Evolutionary conservation across 1,140 invertebrate genomes (phyloP).

Genomic region (Gryon sp.): DNA sequence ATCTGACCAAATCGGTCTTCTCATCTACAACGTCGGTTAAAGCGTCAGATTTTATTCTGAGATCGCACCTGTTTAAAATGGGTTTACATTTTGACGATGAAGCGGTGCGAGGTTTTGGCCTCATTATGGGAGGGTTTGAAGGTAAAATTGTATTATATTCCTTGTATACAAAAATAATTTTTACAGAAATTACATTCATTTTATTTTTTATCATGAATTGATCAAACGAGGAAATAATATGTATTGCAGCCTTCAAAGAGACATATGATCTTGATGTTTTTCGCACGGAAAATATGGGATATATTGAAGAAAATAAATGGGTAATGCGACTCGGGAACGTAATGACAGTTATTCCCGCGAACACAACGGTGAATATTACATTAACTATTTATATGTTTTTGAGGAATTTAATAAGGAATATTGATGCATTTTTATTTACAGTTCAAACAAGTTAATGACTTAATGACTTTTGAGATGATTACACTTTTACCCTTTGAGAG

Average conservation of each 20-base stretch:
- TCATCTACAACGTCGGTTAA: slow-evolving; percentile 72
- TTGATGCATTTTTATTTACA: slow-evolving; percentile 42
- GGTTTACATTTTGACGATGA: slow-evolving; percentile 83
- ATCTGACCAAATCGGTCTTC: slow-evolving; percentile 73
- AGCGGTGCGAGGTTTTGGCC: slow-evolving; percentile 83
- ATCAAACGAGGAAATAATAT: slow-evolving; percentile 1
- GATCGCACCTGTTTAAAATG: slow-evolving; percentile 79
- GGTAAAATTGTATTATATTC: too few species aligned
- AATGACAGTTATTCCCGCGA: slow-evolving; percentile 78
- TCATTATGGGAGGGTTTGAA: slow-evolving; percentile 84
- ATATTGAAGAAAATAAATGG: slow-evolving; percentile 82
- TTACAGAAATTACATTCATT: slow-evolving; percentile 75
- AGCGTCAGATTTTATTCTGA: slow-evolving; percentile 74
- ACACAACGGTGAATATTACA: slow-evolving; percentile 57
- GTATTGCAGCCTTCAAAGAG: slow-evolving; percentile 69
- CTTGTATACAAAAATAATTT: too few species aligned
- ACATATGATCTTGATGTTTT: slow-evolving; percentile 71
- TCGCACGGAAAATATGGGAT: slow-evolving; percentile 76
- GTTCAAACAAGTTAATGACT: slow-evolving; percentile 71
- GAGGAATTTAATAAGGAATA: too few species aligned
- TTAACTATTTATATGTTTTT: slow-evolving; percentile 3
- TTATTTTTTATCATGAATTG: background rate
- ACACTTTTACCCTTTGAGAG: slow-evolving; percentile 86
- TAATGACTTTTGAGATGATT: slow-evolving; percentile 83
- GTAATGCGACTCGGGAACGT: slow-evolving; percentile 87